Base-by-base conservation (phyloP, 2,888 invertebrate genomes). In the Itoplectis maculator region DNA sequence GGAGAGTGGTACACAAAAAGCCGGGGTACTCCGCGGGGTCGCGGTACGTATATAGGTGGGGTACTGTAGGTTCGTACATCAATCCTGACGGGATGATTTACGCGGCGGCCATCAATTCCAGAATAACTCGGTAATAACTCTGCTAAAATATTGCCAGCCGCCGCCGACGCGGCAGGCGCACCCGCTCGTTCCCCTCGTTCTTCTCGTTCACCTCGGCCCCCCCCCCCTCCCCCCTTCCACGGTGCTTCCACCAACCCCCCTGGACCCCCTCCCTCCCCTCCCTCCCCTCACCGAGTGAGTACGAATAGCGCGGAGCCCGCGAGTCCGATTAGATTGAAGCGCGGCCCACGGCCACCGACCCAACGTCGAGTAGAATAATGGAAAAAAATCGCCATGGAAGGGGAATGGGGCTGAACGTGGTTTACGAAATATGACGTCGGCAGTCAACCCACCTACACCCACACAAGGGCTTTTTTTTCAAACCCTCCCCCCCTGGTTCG, bases 71-170 rank as follows among this genome's bases (percentile, higher is more conserved):
- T 86, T 83, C 88, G 87, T 89, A 88, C 90, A 89, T 90, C 89
- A 88, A 89, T 90, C 86, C 87, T 87, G 89, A 88, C 89, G 88
- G 88, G 86, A 90, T 90, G 90, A 90, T 90, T 89, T 90, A 90
- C 90, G 88, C 86, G 88, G 86, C 88, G 87, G 89, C 90, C 90
- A 89, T 90, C 89, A 89, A 89, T 89, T 89, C 89, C 88, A 88
- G 88, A 89, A 90, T 89, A 90, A 90, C 89, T 89, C 88, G 89
- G 89, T 90, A 90, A 89, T 89, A 89, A 90, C 89, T 90, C 84
- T 82, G 86, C 89, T 88, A 87, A 87, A 88, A 88, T 87, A 88
- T 86, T 87, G 86, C 87, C 84, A 75, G 77, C 83, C 85, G 87
- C 85, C 82, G 84, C 83, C 84, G 78, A 73, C 82, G 82, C 68